Conservation (phyloP, 2,888 invertebrate species). For the Netelia virgata region DNA sequence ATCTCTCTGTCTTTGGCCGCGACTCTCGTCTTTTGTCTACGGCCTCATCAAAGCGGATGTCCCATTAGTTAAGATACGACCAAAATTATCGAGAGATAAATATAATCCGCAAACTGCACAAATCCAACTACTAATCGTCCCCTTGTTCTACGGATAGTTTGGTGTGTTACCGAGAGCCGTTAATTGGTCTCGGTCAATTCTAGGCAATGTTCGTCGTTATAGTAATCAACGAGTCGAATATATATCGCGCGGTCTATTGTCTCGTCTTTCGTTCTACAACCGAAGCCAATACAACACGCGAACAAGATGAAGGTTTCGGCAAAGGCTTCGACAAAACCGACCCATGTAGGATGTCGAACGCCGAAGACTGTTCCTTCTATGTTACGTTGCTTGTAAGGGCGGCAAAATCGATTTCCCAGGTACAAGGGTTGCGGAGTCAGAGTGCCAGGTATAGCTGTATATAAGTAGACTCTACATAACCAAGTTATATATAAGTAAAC, state of each 20-base stretch:
- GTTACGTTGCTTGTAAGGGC: background rate
- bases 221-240: conserved; percentile 37
- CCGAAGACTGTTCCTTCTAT: background rate
- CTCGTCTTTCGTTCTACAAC: background rate
- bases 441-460: background rate
- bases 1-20: background rate
- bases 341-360: background rate
- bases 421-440: background rate
- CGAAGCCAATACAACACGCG: background rate
- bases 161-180: conserved; percentile 18
- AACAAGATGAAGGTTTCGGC: conserved; percentile 9
- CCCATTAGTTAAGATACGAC: background rate
- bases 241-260: background rate
- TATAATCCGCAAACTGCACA: background rate
- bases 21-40: background rate
- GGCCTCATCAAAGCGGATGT: background rate
- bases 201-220: conserved; percentile 35
- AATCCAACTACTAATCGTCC: conserved; percentile 8
- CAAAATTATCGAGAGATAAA: conserved; percentile 4
- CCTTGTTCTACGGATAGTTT: conserved; percentile 19
- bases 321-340: background rate
- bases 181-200: conserved; percentile 51
- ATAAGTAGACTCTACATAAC: background rate
- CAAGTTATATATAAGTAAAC: conserved; percentile 9
- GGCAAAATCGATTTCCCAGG: background rate